Conservation (phyloP, 2,113 vertebrate genomes). For the Neoarius graeffei region DNA sequence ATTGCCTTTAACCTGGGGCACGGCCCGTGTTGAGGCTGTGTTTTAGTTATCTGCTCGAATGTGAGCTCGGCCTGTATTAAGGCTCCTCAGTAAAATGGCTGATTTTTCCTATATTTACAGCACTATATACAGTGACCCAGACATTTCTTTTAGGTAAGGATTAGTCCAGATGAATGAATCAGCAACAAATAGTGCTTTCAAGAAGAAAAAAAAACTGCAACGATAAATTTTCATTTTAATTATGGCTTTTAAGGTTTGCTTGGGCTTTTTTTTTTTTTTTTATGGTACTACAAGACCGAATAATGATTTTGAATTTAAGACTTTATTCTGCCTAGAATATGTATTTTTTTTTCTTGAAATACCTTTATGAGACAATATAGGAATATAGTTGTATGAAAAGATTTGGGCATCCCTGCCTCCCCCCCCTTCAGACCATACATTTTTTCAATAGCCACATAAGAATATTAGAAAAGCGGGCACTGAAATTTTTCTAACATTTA, state of each 20-base stretch:
- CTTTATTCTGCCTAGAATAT: neutral
- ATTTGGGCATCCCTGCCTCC: neutral
- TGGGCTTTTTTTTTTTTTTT: neutral
- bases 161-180: neutral
- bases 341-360: neutral
- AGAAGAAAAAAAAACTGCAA: neutral
- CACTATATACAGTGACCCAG: constrained; percentile 45
- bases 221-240: neutral
- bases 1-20: constrained; percentile 21
- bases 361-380: neutral
- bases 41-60: neutral
- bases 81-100: constrained; percentile 55
- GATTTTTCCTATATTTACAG: constrained; percentile 56
- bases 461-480: too few relatives aligned
- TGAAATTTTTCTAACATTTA: too few relatives aligned
- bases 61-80: constrained; percentile 31
- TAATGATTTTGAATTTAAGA: neutral
- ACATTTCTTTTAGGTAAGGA: neutral
- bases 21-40: constrained; percentile 28
- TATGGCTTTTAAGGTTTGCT: neutral
- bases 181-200: neutral
- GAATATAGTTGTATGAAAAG: neutral
- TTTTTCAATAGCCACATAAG: too few relatives aligned
- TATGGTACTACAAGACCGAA: neutral
- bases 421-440: too few relatives aligned